Conservation (phyloP, 1,140 invertebrate genomes). For the Cardiocondyla obscurior region DNA sequence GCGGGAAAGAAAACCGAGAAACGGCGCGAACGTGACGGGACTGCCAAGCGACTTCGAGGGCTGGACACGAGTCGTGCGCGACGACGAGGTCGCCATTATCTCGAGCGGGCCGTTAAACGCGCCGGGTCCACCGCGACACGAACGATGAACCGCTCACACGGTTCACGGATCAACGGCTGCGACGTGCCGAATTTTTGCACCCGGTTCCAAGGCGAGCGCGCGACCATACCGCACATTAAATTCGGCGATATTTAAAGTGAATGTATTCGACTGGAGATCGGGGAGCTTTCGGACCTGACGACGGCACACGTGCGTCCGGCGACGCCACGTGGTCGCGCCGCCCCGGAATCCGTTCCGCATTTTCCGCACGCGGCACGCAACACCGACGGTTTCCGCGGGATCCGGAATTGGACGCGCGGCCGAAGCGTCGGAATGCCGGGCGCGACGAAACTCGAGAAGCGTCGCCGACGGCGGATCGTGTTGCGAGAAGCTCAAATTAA, state of each 20-base stretch:
- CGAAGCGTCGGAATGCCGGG: no score
- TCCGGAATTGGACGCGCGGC: no score
- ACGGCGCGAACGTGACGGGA: conserved; percentile 43
- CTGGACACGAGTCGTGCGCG: conserved; percentile 38
- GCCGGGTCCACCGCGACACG: background rate
- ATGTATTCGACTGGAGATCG: no score
- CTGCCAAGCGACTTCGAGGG: conserved; percentile 1
- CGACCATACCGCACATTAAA: no score
- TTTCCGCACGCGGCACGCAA: no score
- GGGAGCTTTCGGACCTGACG: no score
- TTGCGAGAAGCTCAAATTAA: conserved; percentile 60
- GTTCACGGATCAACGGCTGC: conserved; percentile 66
- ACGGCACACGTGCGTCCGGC: no score
- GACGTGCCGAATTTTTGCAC: conserved; percentile 52
- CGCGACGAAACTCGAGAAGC: conserved; percentile 62
- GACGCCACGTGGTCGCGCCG: no score
- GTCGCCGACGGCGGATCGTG: conserved; percentile 38
- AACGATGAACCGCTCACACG: conserved; percentile 32
- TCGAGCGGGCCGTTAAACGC: conserved; percentile 52
- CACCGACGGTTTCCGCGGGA: no score
- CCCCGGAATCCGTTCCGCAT: no score
- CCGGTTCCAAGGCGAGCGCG: no score
- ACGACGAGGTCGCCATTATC: conserved; percentile 61
- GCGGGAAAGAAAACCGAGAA: conserved; percentile 43
- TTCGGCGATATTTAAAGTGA: no score